Base-by-base conservation (phyloP, 2,113 vertebrate genomes). In the Scomber scombrus region DNA sequence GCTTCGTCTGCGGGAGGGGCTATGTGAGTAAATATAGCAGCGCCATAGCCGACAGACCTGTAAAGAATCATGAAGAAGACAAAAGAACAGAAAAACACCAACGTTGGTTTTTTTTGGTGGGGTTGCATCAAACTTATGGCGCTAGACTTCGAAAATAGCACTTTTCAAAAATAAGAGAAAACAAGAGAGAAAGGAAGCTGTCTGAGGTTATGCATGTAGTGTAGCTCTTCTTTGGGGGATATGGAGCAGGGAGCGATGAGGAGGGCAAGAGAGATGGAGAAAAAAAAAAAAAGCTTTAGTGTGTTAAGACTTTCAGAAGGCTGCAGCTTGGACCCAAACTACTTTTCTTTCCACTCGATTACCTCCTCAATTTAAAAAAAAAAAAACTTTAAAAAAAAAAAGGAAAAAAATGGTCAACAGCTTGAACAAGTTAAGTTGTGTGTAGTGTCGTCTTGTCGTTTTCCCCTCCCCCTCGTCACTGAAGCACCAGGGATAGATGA, bases 81-180 rank as follows among this genome's bases (percentile, higher is more conserved):
- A 81, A 81, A 71, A 40, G 13, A 69, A 72, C 67, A 75, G 66
- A 34, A 80, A 80, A 88, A 26, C 56, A 50, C 71, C 60, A 63
- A 84, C n/a, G 47, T 21, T 52, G 60, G 62, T 66, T 78, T 88
- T 63, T n/a, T 26, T 26, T 26, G 23, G 23, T 26, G 23, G 72
- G 71, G 76, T 26, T 26, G 23, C 23, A 76, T 71, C 18, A 34
- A 82, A 82, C 57, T 88, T 65, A 46, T 81, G 81, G 56, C 82
- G 85, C 75, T 85, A 77, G 89, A 91, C 85, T 88, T 92, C 80
- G 78, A 88, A 90, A 90, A 94, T 88, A 92, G 95, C 95, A 95
- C 95, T 94, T 95, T 95, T 91, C 69, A 71, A 70, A 85, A 82
- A 52, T 58, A 72, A 72, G 43, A 82, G 63, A 84, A 86, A 68